Base-by-base conservation (phyloP, 1,140 invertebrate species). In the Coenobita brevimanus region DNA sequence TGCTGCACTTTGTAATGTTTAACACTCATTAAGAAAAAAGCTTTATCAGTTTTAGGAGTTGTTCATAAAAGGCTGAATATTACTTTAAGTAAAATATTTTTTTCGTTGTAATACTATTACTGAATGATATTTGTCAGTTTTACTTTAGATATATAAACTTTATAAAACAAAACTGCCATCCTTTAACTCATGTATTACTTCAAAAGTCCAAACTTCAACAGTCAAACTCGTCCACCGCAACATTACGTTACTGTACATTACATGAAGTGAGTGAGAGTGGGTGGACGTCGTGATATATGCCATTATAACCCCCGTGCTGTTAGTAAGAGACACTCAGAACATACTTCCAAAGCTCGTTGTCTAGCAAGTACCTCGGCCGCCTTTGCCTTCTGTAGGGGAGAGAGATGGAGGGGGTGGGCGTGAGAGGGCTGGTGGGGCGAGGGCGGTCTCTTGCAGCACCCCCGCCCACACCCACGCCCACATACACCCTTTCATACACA, bases 331-430 rank as follows among this genome's bases (percentile, higher is more conserved):
- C 76, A 81, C 85, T 36, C 62, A 73, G 4, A n/a, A 87, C 85
- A 87, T 87, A 87, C 85, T 87, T 87, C 85, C 85, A 87, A 80
- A 87, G 85, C 85, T n/a, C 64, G 76, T 60, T 87, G 85, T 87
- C 85, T 87, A 80, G 85, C 85, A 36, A 87, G 85, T 87, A 87
- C 85, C 85, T 87, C 85, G 67, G 78, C 76, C 76, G 85, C 85
- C 62, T 87, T 87, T 67, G 85, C 85, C 60, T 81, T 87, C 85
- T 87, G 85, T 87, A 62, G 84, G 85, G 85, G 79, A 76, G 79
- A 43, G 76, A 50, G 75, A 46, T 80, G 15, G 85, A 76, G 30
- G 73, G 60, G 57, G 76, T 46, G 21, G 76, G 62, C 27, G 85
- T 87, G 62, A 87, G 85, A 46, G 76, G 30, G 17, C 33, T 60